Base-by-base conservation (phyloP, 2,113 vertebrate species). In the Sminthopsis crassicaudata region DNA sequence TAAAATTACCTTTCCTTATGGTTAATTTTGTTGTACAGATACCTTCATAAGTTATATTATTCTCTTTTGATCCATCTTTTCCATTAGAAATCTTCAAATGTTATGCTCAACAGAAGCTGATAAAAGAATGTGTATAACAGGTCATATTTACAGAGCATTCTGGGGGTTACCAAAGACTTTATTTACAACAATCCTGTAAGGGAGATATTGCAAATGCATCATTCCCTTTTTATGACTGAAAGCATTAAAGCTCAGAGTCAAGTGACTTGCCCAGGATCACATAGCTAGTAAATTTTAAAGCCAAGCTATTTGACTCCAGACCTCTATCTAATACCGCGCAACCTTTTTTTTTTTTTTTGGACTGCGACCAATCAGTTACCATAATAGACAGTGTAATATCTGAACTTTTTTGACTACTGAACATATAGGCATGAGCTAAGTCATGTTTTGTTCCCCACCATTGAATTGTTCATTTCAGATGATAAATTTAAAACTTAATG, bases 401-500 rank as follows among this genome's bases (percentile, higher is more conserved):
- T 9, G 67, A 84, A 42, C 36, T 84, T n/a, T n/a, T 42, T 84
- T n/a, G 42, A 22, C 67, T 42, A 84, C 36, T 84, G n/a, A 84
- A 84, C n/a, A 84, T 23, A 19, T 84, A 42, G 67, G 67, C 67
- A 42, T 26, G 8, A 84, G n/a, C 19, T 23, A 84, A 84, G 19
- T 84, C n/a, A 84, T 42, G 36, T 42, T 84, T 84, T 42, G 67
- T n/a, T 84, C n/a, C 42, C 19, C n/a, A 23, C 67, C n/a, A 84
- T 42, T 84, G n/a, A 84, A n/a, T 84, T 42, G 67, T 42, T 84
- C 67, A 42, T 91, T 90, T 92, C 36, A 97, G 30, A 0, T 93
- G 90, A 91, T 91, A 26, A 91, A 93, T 96, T 30, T 27, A 84
- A 94, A 91, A 92, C 30, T 94, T 94, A 42, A 92, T 76, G 22